Base-by-base conservation (phyloP, 2,113 vertebrate species). In the Gallinago jamesoni region DNA sequence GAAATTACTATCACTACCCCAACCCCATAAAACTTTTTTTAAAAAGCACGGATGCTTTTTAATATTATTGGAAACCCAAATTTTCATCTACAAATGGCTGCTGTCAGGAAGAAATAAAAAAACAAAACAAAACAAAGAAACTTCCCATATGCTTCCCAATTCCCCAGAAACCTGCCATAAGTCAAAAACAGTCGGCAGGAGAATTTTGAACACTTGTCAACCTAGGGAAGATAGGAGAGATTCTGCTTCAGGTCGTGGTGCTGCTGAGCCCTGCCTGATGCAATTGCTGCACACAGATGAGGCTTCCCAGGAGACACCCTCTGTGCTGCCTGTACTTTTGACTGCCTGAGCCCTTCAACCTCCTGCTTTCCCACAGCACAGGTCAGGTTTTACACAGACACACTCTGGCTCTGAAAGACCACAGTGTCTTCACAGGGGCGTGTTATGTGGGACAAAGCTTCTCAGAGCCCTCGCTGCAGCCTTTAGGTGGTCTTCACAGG, bases 261-360 rank as follows among this genome's bases (percentile, higher is more conserved):
- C 25, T 60, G n/a, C 22, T 48, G n/a, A 66, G 27, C 15, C 18
- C 66, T 33, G 47, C 39, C 20, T 57, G 48, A 63, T 39, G 17
- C 24, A 45, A n/a, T 2, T 39, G 17, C 14, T 56, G 35, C 20
- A 50, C 17, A 37, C 18, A 50, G 11, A 50, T 6, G 21, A 60
- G 22, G 14, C 14, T 62, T 55, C 33, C 41, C 15, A 48, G 14
- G 27, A 50, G 19, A 23, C 31, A 41, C 6, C 9, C 7, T 8
- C 35, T 62, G 11, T 20, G 33, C 48, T 48, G 31, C 16, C 41
- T 48, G 22, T 55, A 37, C 31, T 23, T 47, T 14, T 1, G 0
- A 33, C 12, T 41, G 15, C 45, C 22, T 0, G 0, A 83, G 47
- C 37, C 10, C 39, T n/a, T 21, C 1, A 0, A 35, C 24, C 24